Base-by-base conservation (phyloP, 2,797 vertebrate species). In the Scomberomorus guttatus region DNA sequence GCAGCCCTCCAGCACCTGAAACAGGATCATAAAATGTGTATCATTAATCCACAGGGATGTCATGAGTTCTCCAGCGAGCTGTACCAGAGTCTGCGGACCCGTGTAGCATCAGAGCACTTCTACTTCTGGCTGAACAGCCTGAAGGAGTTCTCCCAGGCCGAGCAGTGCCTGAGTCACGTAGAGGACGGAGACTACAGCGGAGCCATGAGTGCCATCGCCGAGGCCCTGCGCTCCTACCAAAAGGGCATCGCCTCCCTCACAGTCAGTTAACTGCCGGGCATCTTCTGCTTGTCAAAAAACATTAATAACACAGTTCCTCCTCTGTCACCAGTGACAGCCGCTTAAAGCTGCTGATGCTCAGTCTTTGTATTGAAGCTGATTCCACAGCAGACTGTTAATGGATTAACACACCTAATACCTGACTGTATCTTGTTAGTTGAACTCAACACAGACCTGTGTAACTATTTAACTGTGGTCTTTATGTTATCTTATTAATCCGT, bases 111-210 rank as follows among this genome's bases (percentile, higher is more conserved):
- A 0, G 98, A 99, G 70, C 98, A 99, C 91, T 99, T 99, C 92
- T 99, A 99, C 96, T 99, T 99, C 93, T 99, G 98, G 98, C 95
- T 99, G 58, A 99, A 98, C 89, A 97, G 98, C 88, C 94, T 99
- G 93, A 98, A 98, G 94, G 98, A 99, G 94, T 99, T 99, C 86
- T 98, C 98, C 22, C 96, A 97, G 65, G 98, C 98, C 0, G 98
- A 99, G 81, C 97, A 98, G 90, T 97, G 96, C 82, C 94, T 99
- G 82, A 96, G 95, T 9, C 95, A 93, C 44, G 94, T 99, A 86
- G 93, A 96, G 78, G 97, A 99, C 20, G 94, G 96, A 15, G 95
- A 95, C 93, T 97, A 97, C 85, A 97, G 98, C 17, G 96, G 96
- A 0, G 96, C 97, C 1, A 97, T 99, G 92, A 95, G 93, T 6